phyloP scores from a whole-genome alignment of 2,888 invertebrate species.

The Sesamia inferens region DNA sequence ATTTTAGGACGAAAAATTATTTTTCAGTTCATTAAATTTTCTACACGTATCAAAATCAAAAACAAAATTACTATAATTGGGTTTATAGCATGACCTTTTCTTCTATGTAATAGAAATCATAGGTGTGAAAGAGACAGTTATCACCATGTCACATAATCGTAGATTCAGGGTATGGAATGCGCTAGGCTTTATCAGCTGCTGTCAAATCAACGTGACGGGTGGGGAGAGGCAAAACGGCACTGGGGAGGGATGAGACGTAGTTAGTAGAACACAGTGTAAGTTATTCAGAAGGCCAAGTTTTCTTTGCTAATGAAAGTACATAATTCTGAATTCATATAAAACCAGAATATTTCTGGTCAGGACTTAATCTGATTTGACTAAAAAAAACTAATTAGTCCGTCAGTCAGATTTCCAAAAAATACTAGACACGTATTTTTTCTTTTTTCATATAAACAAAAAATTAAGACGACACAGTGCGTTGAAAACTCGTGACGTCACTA shows the following conservation, averaged over 20 bases:
- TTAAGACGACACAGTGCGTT: too few relatives aligned
- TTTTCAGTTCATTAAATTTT: conserved; percentile 41
- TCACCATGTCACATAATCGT: neutral
- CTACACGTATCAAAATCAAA: conserved; percentile 44
- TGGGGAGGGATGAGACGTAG: neutral
- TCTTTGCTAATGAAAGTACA: neutral
- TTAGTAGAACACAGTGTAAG: conserved; percentile 2
- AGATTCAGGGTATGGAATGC: conserved; percentile 22
- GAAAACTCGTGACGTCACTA: too few relatives aligned
- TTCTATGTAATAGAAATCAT: neutral
- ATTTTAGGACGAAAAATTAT: conserved; percentile 39
- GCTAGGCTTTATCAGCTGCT: conserved; percentile 21
- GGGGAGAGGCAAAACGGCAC: neutral
- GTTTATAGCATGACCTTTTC: conserved; percentile 28
- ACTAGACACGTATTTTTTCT: too few relatives aligned
- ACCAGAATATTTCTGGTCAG: too few relatives aligned
- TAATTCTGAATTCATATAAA: neutral
- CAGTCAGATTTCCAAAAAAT: too few relatives aligned
- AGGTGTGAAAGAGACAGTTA: conserved; percentile 34
- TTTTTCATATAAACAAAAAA: too few relatives aligned
- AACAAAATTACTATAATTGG: neutral
- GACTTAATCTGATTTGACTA: too few relatives aligned
- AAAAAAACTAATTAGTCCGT: too few relatives aligned
- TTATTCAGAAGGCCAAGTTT: conserved; percentile 8
- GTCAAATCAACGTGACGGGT: conserved; percentile 38